A percentile compares a stretch with the other conserved stretches of the same genome.
Evolutionary conservation across 2,797 vertebrate genomes (phyloP).

Genomic region (Sebastes wilsoni): DNA sequence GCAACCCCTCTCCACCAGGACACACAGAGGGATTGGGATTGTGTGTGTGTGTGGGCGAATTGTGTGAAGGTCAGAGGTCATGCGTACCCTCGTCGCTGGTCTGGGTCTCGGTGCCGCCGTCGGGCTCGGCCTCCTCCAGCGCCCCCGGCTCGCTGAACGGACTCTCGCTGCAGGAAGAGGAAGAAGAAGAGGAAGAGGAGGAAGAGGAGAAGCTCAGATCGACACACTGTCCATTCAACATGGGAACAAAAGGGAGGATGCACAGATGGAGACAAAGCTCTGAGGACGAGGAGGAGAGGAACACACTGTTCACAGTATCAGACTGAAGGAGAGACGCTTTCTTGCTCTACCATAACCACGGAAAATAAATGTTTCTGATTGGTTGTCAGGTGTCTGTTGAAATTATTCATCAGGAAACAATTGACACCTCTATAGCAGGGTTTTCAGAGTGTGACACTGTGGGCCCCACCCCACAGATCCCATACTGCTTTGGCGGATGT

Average conservation of each 20-base stretch:
- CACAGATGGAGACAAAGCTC: conserved; percentile 33
- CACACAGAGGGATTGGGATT: conserved; percentile 23
- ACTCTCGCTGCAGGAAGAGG: conserved; percentile 87
- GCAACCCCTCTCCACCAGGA: conserved; percentile 67
- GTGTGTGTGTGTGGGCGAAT: conserved; percentile 28
- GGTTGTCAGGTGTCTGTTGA: neutral
- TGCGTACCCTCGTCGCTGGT: conserved; percentile 95
- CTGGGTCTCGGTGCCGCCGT: conserved; percentile 93
- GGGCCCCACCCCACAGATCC: neutral
- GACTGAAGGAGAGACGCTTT: neutral
- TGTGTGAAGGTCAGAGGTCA: conserved; percentile 64
- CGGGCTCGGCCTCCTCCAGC: conserved; percentile 93
- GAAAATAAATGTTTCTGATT: neutral
- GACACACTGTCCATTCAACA: conserved; percentile 33
- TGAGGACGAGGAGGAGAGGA: conserved; percentile 5
- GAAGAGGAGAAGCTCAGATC: neutral
- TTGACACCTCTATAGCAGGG: neutral
- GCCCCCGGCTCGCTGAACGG: conserved; percentile 97
- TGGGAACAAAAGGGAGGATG: conserved; percentile 38
- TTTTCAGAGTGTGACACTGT: neutral
- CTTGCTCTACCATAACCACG: neutral
- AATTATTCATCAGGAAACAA: neutral
- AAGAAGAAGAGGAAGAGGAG: neutral
- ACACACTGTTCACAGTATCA: neutral
- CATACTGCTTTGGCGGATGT: neutral